Evolutionary conservation across 1,140 invertebrate genomes (phyloP).

Genomic region (Dreissena polymorpha): DNA sequence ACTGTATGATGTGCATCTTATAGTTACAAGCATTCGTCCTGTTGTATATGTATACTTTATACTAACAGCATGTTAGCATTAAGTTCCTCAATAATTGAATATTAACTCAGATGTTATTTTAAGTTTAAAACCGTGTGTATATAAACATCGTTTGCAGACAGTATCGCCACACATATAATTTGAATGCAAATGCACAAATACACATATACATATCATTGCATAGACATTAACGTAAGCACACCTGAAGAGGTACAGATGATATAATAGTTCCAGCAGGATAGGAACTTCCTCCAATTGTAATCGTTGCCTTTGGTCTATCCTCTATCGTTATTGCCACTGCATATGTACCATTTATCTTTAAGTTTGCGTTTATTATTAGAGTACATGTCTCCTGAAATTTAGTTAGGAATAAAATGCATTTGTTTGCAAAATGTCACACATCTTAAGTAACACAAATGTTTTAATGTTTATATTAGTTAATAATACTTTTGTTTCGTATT

Average conservation of each 20-base stretch:
- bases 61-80: too few relatives aligned
- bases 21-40: background rate
- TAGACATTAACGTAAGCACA: background rate
- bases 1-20: background rate
- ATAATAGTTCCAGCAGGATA: slow-evolving; percentile 12
- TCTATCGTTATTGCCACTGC: slow-evolving; percentile 37
- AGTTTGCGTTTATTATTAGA: slow-evolving; percentile 2
- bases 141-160: background rate
- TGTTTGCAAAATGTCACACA: background rate
- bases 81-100: too few relatives aligned
- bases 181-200: background rate
- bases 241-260: slow-evolving; percentile 34
- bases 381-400: slow-evolving; percentile 17
- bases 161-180: background rate
- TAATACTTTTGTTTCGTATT: background rate
- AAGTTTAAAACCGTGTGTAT: background rate
- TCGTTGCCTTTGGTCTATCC: slow-evolving; percentile 16
- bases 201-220: background rate
- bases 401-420: background rate
- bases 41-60: too few relatives aligned
- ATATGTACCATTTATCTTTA: background rate
- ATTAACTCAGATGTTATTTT: background rate
- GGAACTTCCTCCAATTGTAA: background rate
- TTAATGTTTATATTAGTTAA: background rate
- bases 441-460: background rate